Evolutionary conservation across 2,113 vertebrate species (phyloP).

Genomic region (Muntiacus reevesi): DNA sequence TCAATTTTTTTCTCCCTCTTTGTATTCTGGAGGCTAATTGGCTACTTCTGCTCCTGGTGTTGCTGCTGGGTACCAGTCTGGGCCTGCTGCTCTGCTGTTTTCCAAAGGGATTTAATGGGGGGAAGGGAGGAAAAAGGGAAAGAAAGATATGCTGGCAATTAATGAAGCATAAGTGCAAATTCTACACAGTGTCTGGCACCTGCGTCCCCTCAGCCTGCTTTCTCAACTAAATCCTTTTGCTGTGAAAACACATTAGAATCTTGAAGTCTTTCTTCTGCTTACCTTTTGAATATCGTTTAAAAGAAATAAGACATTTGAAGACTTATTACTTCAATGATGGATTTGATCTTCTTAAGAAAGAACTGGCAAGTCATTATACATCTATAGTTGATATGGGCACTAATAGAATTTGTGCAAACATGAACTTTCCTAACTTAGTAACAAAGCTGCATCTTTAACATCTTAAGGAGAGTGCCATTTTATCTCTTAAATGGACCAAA

Average conservation of each 20-base stretch:
- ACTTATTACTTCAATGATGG: constrained; percentile 39
- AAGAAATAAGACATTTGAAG: neutral
- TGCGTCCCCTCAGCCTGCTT: constrained; percentile 78
- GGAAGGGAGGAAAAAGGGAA: constrained; percentile 57
- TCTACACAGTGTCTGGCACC: constrained; percentile 84
- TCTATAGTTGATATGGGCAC: neutral
- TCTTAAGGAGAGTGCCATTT: neutral
- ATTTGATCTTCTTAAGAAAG: constrained; percentile 35
- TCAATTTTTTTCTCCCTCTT: constrained; percentile 74
- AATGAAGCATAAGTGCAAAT: constrained; percentile 87
- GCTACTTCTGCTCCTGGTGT: constrained; percentile 84
- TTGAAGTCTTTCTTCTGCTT: constrained; percentile 58
- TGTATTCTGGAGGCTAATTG: constrained; percentile 85
- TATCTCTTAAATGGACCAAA: constrained; percentile 2
- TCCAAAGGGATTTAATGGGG: constrained; percentile 71
- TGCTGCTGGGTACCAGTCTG: constrained; percentile 85
- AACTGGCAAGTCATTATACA: neutral
- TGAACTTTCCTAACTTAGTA: constrained; percentile 35
- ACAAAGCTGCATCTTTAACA: constrained; percentile 18
- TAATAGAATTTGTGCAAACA: constrained; percentile 32
- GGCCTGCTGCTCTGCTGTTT: constrained; percentile 84
- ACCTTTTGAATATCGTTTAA: constrained; percentile 63
- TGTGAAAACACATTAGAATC: constrained; percentile 67
- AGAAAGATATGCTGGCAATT: constrained; percentile 85
- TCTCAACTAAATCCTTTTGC: constrained; percentile 71